Conservation (phyloP, 2,888 invertebrate species). For the Drosophila robusta region DNA sequence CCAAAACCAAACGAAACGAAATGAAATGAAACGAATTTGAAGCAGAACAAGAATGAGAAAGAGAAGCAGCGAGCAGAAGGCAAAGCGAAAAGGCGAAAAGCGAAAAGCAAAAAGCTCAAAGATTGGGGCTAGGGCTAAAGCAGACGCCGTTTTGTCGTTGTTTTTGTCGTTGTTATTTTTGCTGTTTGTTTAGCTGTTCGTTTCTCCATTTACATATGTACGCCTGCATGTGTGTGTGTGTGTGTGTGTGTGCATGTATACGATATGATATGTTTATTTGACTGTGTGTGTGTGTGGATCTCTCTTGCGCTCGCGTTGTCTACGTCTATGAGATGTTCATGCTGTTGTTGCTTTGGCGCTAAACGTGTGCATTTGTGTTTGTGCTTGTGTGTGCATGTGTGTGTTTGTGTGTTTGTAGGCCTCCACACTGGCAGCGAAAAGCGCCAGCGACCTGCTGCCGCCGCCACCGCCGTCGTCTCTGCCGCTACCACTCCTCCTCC, state of each 20-base stretch:
- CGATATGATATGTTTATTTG: slow-evolving; percentile 45
- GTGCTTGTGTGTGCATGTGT: slow-evolving; percentile 34
- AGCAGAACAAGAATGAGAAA: slow-evolving; percentile 34
- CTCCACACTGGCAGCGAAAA: slow-evolving; percentile 55
- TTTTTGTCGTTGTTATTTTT: slow-evolving; percentile 46
- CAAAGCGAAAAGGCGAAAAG: slow-evolving; percentile 36
- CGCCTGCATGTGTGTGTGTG: slow-evolving; percentile 8
- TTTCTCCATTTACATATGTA: slow-evolving; percentile 66
- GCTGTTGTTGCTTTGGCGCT: slow-evolving; percentile 47
- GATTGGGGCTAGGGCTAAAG: slow-evolving; percentile 64
- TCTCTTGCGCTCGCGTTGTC: slow-evolving; percentile 39
- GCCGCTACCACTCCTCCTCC: slow-evolving; percentile 12
- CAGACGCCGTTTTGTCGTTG: slow-evolving; percentile 50
- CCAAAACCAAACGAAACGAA: slow-evolving; percentile 26
- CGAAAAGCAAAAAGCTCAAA: slow-evolving; percentile 51
- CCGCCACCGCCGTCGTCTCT: not conserved
- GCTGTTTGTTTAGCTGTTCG: slow-evolving; percentile 71
- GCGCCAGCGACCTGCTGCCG: slow-evolving; percentile 49
- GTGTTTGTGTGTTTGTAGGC: slow-evolving; percentile 67
- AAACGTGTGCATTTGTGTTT: slow-evolving; percentile 2
- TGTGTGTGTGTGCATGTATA: slow-evolving; percentile 25
- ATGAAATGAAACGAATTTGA: slow-evolving; percentile 24
- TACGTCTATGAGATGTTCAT: slow-evolving; percentile 30
- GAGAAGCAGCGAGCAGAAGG: slow-evolving; percentile 24
- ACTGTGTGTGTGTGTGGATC: slow-evolving; percentile 20